phyloP scores from a whole-genome alignment of 2,113 vertebrate genomes.

The Colaptes auratus region DNA sequence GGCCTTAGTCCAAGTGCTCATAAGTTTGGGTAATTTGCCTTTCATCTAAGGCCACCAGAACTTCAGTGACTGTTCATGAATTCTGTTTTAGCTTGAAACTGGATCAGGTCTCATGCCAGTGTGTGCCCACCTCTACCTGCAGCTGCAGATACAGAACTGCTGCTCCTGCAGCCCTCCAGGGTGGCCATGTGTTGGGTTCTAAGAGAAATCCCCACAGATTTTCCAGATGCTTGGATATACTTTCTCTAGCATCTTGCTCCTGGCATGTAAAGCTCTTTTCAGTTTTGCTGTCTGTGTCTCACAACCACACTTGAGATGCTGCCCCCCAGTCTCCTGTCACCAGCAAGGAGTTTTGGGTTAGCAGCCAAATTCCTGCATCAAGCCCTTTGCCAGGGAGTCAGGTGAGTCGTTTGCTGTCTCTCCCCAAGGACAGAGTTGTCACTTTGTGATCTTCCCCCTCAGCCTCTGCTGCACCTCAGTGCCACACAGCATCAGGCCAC shows the following conservation, averaged over 20 bases:
- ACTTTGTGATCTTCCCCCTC: neutral
- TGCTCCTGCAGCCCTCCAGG: neutral
- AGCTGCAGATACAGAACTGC: neutral
- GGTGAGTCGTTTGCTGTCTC: neutral
- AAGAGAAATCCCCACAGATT: neutral
- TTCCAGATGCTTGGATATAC: neutral
- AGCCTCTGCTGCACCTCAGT: neutral
- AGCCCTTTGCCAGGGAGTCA: neutral
- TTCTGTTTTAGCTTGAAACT: neutral
- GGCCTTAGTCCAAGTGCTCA: neutral
- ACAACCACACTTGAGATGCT: neutral
- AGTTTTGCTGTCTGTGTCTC: neutral
- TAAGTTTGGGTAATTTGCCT: neutral
- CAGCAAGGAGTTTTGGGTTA: neutral
- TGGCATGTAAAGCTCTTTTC: neutral
- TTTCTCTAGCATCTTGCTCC: neutral
- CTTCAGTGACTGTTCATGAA: neutral
- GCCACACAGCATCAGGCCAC: neutral
- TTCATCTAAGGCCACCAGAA: neutral
- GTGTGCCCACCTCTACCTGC: neutral
- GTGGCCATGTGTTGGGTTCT: neutral
- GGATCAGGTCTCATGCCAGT: rapidly evolving
- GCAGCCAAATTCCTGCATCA: neutral
- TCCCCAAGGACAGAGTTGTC: neutral
- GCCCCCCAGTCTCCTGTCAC: neutral